Conservation (phyloP, 2,113 vertebrate species). For the Enhydra lutris region DNA sequence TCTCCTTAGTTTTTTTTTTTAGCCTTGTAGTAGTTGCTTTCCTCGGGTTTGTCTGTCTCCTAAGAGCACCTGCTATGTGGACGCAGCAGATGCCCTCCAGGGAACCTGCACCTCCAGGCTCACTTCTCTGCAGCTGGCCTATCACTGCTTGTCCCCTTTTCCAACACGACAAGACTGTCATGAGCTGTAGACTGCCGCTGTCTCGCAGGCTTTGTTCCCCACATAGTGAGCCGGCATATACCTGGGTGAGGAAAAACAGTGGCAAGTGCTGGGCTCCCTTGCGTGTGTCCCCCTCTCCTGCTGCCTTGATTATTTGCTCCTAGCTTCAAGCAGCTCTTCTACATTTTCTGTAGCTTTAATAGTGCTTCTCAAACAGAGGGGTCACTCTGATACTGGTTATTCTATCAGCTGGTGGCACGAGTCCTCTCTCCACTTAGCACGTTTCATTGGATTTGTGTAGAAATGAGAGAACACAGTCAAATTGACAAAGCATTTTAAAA, state of each 20-base stretch:
- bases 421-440: constrained; percentile 54
- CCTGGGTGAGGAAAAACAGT: not conserved
- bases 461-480: constrained; percentile 52
- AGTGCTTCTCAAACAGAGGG: not conserved
- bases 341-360: too few relatives aligned
- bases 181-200: not conserved
- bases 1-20: not conserved
- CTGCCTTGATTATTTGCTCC: not conserved
- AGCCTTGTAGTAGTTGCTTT: not conserved
- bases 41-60: not conserved
- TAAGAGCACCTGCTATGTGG: not conserved
- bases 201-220: not conserved
- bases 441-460: constrained; percentile 52
- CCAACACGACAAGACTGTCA: not conserved
- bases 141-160: not conserved
- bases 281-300: not conserved
- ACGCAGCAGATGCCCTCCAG: not conserved
- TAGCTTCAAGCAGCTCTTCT: not conserved
- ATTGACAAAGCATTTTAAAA: constrained; percentile 54
- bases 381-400: not conserved
- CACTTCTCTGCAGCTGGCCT: not conserved
- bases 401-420: not conserved
- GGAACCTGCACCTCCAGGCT: not conserved
- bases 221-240: not conserved
- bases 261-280: not conserved